These are phyloP conservation scores for Centropus bengalensis DNA, from an alignment of 2,113 vertebrate genomes.

Conservation along the genomic window DNA sequence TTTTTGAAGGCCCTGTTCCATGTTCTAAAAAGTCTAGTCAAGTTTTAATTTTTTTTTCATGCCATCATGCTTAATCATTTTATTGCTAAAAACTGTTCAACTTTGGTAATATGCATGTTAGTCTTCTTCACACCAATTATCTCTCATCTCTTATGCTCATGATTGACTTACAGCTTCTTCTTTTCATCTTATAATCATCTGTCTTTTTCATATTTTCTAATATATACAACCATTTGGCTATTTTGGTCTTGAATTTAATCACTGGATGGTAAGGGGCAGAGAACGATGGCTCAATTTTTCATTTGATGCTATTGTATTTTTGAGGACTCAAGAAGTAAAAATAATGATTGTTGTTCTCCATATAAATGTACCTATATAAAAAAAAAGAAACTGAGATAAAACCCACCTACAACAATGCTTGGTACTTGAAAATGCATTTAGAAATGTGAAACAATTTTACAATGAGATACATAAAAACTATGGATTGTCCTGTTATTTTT, in stretches of 20 bases:
- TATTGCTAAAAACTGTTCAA: neutral
- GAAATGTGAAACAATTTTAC: neutral
- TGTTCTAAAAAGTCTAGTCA: neutral
- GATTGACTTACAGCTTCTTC: neutral
- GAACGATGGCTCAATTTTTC: neutral
- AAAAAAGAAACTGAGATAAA: neutral
- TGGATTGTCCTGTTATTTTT: neutral
- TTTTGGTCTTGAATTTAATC: conserved; percentile 30
- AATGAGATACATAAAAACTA: neutral
- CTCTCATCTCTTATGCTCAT: neutral
- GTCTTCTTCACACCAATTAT: conserved; percentile 20
- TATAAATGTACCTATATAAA: neutral
- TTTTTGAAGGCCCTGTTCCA: neutral
- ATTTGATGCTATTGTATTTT: neutral
- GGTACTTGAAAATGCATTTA: neutral
- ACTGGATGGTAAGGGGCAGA: neutral
- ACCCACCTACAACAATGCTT: neutral
- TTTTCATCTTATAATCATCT: neutral
- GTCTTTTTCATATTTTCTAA: neutral
- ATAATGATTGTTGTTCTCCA: neutral
- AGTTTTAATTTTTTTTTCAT: conserved; percentile 13
- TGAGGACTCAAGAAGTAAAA: neutral
- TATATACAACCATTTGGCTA: neutral
- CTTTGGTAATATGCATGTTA: conserved; percentile 6
- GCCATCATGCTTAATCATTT: neutral